Percentiles rank a stretch among this genome's conserved stretches.
phyloP scores from a whole-genome alignment of 1,140 invertebrate species.

The Drosophila pandora region DNA sequence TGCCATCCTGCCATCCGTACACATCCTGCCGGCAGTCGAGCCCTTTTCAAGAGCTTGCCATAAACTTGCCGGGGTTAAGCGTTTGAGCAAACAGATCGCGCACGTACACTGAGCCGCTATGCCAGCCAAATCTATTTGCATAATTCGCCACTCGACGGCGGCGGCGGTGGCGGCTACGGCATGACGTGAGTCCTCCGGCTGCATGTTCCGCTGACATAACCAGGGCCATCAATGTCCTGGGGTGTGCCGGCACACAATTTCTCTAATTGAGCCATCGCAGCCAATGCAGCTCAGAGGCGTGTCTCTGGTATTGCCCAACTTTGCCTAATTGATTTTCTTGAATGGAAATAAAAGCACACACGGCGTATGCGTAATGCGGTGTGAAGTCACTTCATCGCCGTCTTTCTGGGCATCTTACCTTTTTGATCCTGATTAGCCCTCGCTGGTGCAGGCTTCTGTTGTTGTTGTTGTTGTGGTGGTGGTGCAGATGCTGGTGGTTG shows the following conservation, averaged over 20 bases:
- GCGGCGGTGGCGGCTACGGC: background rate
- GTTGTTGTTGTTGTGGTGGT: conserved; percentile 11
- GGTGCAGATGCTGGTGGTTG: conserved; percentile 17
- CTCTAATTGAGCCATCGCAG: conserved; percentile 63
- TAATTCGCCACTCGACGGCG: conserved; percentile 29
- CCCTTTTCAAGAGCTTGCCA: conserved; percentile 40
- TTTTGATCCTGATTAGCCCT: conserved; percentile 68
- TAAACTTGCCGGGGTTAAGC: conserved; percentile 37
- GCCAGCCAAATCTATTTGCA: conserved; percentile 64
- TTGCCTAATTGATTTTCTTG: conserved; percentile 64
- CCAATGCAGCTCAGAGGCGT: conserved; percentile 28
- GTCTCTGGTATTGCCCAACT: conserved; percentile 23
- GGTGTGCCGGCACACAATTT: conserved; percentile 60
- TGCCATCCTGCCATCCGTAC: conserved; percentile 17
- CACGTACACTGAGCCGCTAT: background rate
- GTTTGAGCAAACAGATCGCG: conserved; percentile 53
- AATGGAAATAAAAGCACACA: conserved; percentile 15
- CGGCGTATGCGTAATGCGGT: conserved; percentile 63
- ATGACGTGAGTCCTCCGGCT: conserved; percentile 58
- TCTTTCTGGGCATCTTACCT: conserved; percentile 42
- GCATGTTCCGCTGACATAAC: conserved; percentile 68
- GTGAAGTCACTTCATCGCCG: conserved; percentile 38
- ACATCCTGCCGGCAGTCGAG: conserved; percentile 30
- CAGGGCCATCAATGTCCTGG: conserved; percentile 67
- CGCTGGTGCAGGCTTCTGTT: conserved; percentile 39